These are phyloP conservation scores for Chesias legatella DNA, from an alignment of 2,888 invertebrate species.

Conservation along the genomic window DNA sequence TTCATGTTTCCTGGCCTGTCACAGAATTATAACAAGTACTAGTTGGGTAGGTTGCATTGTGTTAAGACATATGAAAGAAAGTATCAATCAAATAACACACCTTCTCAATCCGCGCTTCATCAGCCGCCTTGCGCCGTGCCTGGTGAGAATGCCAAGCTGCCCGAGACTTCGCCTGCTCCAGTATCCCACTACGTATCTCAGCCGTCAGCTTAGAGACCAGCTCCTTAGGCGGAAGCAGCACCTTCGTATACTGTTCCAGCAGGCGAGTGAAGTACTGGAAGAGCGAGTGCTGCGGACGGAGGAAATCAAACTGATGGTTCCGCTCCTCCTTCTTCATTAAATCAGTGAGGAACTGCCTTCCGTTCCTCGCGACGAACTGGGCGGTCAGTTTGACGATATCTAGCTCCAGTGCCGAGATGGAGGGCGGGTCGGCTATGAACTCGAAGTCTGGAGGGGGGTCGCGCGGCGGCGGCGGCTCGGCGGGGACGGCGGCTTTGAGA, in stretches of 20 bases:
- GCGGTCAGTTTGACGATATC: slow-evolving; percentile 99
- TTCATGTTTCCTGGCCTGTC: too few relatives aligned
- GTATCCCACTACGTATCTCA: slow-evolving; percentile 85
- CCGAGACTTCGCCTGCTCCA: slow-evolving; percentile 95
- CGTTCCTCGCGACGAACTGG: slow-evolving; percentile 99
- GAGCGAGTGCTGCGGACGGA: slow-evolving; percentile 98
- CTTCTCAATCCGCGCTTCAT: slow-evolving; percentile 96
- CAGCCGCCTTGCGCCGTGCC: slow-evolving; percentile 93
- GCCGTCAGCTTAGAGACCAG: slow-evolving; percentile 88
- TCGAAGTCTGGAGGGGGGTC: slow-evolving; percentile 96
- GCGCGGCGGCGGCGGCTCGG: slow-evolving; percentile 92
- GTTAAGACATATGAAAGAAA: background rate
- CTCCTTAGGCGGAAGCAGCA: slow-evolving; percentile 97
- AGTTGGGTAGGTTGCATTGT: too few relatives aligned
- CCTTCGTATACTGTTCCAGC: slow-evolving; percentile 98
- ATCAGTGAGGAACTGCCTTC: slow-evolving; percentile 97
- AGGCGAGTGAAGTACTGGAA: slow-evolving; percentile 99
- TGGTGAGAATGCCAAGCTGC: slow-evolving; percentile 98
- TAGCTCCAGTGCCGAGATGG: slow-evolving; percentile 98
- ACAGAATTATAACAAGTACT: too few relatives aligned
- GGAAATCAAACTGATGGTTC: slow-evolving; percentile 99
- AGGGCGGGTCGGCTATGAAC: slow-evolving; percentile 98
- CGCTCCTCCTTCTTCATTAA: slow-evolving; percentile 99
- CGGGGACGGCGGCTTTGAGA: slow-evolving; percentile 91
- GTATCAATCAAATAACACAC: slow-evolving; percentile 1